These are phyloP conservation scores for Petrophora chlorosata DNA, from an alignment of 2,888 invertebrate genomes.

Conservation along the genomic window DNA sequence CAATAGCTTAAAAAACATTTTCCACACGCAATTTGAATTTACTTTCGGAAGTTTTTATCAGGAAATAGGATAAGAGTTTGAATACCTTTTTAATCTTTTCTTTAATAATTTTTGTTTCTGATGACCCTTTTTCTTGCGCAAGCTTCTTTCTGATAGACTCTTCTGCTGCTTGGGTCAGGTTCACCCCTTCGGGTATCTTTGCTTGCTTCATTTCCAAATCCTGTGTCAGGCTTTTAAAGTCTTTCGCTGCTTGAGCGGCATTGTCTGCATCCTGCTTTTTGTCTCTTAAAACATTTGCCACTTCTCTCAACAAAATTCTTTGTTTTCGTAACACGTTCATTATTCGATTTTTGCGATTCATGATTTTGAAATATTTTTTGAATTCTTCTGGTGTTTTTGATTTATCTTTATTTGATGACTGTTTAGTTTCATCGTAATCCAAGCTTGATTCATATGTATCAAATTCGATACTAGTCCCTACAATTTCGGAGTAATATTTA, in stretches of 20 bases:
- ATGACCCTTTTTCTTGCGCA: too few relatives aligned
- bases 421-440: too few relatives aligned
- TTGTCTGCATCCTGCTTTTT: too few relatives aligned
- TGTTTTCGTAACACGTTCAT: constrained; percentile 22
- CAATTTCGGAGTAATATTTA: too few relatives aligned
- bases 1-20: too few relatives aligned
- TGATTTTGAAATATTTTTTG: neutral
- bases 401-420: neutral
- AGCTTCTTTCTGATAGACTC: neutral
- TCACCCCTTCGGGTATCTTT: neutral
- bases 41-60: too few relatives aligned
- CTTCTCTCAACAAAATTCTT: constrained; percentile 38
- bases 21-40: too few relatives aligned
- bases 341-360: constrained; percentile 12
- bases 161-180: constrained; percentile 15
- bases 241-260: constrained; percentile 14
- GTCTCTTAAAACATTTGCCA: constrained; percentile 31
- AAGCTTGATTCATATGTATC: too few relatives aligned
- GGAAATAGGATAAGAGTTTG: too few relatives aligned
- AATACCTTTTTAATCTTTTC: too few relatives aligned
- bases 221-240: constrained; percentile 36
- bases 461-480: too few relatives aligned
- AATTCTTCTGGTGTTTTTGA: neutral
- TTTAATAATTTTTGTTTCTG: too few relatives aligned
- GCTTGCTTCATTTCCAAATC: neutral